Base-by-base conservation (phyloP, 1,140 invertebrate species). In the Aleiodes sp. region DNA sequence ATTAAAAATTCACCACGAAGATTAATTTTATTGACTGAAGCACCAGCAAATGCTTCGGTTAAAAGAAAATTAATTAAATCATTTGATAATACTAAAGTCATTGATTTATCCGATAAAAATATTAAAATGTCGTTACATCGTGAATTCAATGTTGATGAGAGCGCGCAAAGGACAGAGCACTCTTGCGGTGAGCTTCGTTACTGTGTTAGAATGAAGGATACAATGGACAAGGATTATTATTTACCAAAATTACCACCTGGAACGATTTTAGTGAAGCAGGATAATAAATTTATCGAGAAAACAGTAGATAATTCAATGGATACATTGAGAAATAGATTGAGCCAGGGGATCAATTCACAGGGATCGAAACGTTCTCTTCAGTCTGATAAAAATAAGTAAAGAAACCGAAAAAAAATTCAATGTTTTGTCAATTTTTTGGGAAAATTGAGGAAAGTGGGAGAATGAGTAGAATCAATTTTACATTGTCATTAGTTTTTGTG, bases 211-310 rank as follows among this genome's bases (percentile, higher is more conserved):
- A 70, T 43, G 12, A 26, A 12, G 0, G 16, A 57, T n/a, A 41
- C 52, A 14, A 14, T 33, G n/a, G 19, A 10, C 19, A 60, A 68
- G 16, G 60, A 71, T 0, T 61, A 73, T 19, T 63, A 72, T 12
- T 10, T 75, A 4, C 61, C 70, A 8, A 68, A 73, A 63, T 26
- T 76, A 26, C 75, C 80, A 6, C 67, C 77, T 0, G 78, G 71
- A 2, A 79, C 76, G 1, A 61, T 82, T 16, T 43, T 78, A 3
- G 76, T 76, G 10, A 76, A 76, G 14, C 78, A 78, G 14, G 66
- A 26, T 35, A 28, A 46, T 21, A 52, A 31, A 43, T n/a, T 14
- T 64, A 2, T 46, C 4, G 33, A 65, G 14, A 28, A 31, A 31
- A n/a, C 43, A 0, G 35, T 46, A 28, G 43, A 33, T 14, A 31